Evolutionary conservation across 2,888 invertebrate genomes (phyloP), one percentile per base, ranked within the genome.

Genomic region (Dinocampus coccinellae): DNA sequence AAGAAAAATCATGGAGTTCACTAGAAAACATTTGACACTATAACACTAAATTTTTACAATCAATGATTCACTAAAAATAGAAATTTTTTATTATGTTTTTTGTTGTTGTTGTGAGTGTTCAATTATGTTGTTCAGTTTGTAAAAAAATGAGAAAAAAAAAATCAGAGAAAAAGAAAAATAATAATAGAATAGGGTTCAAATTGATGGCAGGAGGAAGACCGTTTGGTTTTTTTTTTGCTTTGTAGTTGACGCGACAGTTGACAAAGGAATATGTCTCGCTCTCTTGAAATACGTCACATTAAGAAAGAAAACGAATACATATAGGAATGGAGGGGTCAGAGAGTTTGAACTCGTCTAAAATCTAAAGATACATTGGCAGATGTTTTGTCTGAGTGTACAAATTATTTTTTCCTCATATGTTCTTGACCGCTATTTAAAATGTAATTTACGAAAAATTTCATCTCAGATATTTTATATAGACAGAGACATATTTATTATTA

Each of bases 311-410:
- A 11, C 29, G 22, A 33, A 24, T n/a, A 16, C 4, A 53, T 11
- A 55, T 6, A 52, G 22, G 52, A 42, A 24, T 4, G 20, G 39
- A 7, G 26, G 16, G 16, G 10, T 6, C 24, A 39, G 1, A 66
- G 47, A 42, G 42, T 69, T 11, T 61, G 34, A 69, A 73, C 55
- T 69, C 16, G 62, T 62, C 69, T 7, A 20, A 57, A n/a, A 69
- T 69, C 57, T 55, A 22, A 24, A 69, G 62, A 73, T 29, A 73
- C 47, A 57, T 55, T 34, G 57, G 29, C 36, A 24, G 57, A 60
- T 53, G 47, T 24, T 58, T 52, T 11, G n/a, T 29, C 7, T 29
- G 3, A 7, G 29, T 29, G 3, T 29, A 4, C 3, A 3, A 29
- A 4, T 29, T 36, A n/a, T 13, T 29, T 26, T 61, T 52, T 11